Evolutionary conservation across 2,113 vertebrate genomes (phyloP).

Genomic region (Ia io): DNA sequence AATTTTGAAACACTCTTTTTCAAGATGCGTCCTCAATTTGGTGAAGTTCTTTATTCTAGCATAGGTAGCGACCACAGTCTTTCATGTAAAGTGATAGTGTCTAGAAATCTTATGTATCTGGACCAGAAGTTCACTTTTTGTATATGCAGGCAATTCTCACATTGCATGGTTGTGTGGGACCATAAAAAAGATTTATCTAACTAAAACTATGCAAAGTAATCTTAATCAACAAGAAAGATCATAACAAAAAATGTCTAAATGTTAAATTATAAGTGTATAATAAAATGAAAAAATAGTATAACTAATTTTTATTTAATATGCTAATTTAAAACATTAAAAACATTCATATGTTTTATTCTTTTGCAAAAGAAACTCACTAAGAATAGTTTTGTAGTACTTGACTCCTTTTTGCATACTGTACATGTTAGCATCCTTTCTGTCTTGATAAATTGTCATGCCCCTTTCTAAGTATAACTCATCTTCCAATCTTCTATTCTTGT

Average conservation of each 20-base stretch:
- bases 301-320: background rate
- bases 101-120: background rate
- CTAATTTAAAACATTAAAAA: background rate
- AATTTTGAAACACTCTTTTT: background rate
- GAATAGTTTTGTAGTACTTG: background rate
- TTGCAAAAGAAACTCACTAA: background rate
- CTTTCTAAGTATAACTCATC: background rate
- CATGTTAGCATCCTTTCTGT: background rate
- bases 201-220: conserved; percentile 15
- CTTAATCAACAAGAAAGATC: background rate
- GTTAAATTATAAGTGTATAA: background rate
- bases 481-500: background rate
- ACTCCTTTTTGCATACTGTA: background rate
- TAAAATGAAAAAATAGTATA: conserved; percentile 19
- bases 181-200: background rate
- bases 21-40: background rate
- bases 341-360: background rate
- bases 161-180: background rate
- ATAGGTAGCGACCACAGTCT: background rate
- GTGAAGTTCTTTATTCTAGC: background rate
- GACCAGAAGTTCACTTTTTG: background rate
- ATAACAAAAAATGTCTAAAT: background rate
- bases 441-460: background rate
- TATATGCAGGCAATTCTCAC: background rate
- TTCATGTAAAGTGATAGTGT: background rate